Conservation (phyloP, 2,888 invertebrate genomes). For the Romanomermis culicivorax region DNA sequence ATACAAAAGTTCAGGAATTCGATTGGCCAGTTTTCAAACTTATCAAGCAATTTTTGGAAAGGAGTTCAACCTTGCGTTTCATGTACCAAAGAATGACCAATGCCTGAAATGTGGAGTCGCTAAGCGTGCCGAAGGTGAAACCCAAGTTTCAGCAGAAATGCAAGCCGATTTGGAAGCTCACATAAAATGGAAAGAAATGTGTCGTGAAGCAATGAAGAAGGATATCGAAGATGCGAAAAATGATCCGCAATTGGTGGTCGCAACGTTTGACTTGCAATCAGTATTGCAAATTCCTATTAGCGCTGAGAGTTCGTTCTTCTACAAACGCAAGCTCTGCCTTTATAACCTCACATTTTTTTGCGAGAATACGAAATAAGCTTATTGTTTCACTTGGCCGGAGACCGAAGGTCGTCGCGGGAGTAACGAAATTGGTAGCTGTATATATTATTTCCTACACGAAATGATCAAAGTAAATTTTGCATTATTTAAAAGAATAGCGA, state of each 20-base stretch:
- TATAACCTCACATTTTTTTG: background rate
- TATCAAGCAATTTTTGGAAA: background rate
- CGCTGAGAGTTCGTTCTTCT: background rate
- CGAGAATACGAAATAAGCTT: background rate
- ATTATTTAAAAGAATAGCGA: too few species aligned
- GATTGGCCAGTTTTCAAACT: background rate
- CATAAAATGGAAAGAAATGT: background rate
- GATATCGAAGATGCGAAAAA: background rate
- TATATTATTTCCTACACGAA: too few species aligned
- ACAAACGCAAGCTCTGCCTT: background rate
- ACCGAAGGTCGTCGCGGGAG: background rate
- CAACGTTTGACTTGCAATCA: constrained; percentile 1
- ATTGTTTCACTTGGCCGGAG: constrained; percentile 1
- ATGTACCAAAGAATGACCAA: constrained; percentile 5
- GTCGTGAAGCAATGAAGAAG: background rate
- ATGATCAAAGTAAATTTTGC: too few species aligned
- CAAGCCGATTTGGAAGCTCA: background rate
- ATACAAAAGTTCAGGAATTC: background rate
- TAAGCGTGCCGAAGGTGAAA: background rate
- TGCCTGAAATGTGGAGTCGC: background rate
- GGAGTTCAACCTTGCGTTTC: constrained; percentile 1
- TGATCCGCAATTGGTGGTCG: background rate
- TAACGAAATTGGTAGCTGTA: background rate
- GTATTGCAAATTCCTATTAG: constrained; percentile 3
- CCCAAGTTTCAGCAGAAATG: background rate